Conservation (phyloP, 2,888 invertebrate species). For the Peribatodes rhomboidaria region DNA sequence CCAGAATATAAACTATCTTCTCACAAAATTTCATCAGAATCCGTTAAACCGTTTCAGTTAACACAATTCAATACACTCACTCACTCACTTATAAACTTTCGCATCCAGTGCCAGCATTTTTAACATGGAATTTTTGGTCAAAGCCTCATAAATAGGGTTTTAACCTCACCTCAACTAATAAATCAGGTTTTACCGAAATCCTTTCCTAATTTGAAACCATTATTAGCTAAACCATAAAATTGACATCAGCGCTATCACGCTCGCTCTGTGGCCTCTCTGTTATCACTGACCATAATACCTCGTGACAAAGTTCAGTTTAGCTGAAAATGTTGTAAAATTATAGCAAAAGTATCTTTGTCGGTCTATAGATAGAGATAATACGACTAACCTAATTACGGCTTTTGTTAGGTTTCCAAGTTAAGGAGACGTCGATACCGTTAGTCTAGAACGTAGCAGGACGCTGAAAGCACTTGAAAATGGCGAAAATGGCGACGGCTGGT, state of each 20-base stretch:
- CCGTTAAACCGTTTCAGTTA: no score
- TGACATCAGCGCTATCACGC: conserved; percentile 35
- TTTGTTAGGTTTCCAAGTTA: conserved; percentile 41
- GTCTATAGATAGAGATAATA: conserved; percentile 42
- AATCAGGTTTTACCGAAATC: conserved; percentile 15
- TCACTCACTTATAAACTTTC: no score
- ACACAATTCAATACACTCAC: no score
- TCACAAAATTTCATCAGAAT: no score
- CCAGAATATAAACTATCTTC: no score
- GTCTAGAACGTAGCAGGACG: conserved; percentile 13
- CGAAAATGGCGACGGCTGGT: conserved; percentile 33
- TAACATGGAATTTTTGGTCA: no score
- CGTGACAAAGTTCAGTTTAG: conserved; percentile 22
- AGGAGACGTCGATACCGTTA: conserved; percentile 7
- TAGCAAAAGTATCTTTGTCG: conserved; percentile 23
- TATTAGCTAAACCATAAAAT: conserved; percentile 33
- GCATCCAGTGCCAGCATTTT: no score
- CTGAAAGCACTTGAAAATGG: conserved; percentile 36
- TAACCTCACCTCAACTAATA: background rate
- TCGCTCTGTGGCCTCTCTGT: background rate
- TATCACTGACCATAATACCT: conserved; percentile 20
- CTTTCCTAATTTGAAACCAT: conserved; percentile 30
- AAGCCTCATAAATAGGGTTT: background rate
- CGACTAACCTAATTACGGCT: conserved; percentile 45
- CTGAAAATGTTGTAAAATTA: background rate